Percentiles rank a stretch among this genome's conserved stretches.
These are phyloP conservation scores for Oryzias javanicus DNA, from an alignment of 2,113 vertebrate species.

Conservation along the genomic window DNA sequence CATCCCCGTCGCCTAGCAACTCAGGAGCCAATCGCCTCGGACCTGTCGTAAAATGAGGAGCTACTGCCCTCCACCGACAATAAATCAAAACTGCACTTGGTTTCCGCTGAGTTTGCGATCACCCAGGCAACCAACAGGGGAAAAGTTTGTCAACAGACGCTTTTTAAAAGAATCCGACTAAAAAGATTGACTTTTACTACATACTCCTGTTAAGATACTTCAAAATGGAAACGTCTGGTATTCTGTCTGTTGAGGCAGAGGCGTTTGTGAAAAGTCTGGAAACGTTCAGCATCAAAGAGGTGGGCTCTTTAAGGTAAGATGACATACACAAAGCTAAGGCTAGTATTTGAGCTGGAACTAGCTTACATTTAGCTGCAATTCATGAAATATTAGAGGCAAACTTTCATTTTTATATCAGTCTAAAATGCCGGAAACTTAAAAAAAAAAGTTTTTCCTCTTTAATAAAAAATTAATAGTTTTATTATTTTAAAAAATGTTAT, in stretches of 20 bases:
- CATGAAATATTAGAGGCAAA: too few species aligned
- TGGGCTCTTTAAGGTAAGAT: conserved; percentile 78
- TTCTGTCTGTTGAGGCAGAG: conserved; percentile 82
- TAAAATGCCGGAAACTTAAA: too few species aligned
- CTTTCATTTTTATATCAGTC: too few species aligned
- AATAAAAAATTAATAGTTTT: too few species aligned
- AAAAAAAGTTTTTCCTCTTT: too few species aligned
- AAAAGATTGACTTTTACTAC: neutral
- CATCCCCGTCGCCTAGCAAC: conserved; percentile 2
- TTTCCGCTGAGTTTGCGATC: conserved; percentile 37
- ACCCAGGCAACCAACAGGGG: conserved; percentile 60
- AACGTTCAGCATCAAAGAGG: conserved; percentile 76
- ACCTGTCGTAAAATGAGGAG: neutral
- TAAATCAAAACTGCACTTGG: neutral
- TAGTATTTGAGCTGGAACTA: neutral
- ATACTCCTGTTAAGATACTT: neutral
- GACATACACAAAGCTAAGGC: neutral
- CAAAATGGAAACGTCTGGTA: conserved; percentile 58
- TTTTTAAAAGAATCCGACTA: neutral
- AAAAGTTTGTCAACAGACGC: neutral
- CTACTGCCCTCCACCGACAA: conserved; percentile 38
- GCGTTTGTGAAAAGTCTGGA: conserved; percentile 77
- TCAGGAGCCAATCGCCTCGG: neutral
- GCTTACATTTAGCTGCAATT: too few species aligned
- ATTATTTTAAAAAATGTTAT: too few species aligned